These are phyloP conservation scores for Cathartes aura DNA, from an alignment of 2,113 vertebrate species.

Conservation along the genomic window DNA sequence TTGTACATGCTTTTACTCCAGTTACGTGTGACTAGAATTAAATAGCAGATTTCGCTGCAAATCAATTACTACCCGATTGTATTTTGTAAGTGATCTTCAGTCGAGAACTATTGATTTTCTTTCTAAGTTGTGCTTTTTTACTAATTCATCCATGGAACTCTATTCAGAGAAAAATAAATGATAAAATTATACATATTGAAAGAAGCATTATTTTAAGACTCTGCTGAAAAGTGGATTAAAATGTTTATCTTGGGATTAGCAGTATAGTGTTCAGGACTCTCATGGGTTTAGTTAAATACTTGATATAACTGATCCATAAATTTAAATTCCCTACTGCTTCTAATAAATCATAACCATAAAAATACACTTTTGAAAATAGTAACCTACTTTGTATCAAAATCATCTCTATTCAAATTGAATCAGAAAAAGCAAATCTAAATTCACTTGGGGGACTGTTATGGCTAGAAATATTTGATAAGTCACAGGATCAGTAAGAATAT, in stretches of 20 bases:
- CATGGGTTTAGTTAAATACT: constrained; percentile 53
- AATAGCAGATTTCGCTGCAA: constrained; percentile 29
- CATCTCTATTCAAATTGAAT: background rate
- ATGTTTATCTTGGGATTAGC: constrained; percentile 58
- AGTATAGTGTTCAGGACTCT: constrained; percentile 32
- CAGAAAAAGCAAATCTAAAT: constrained; percentile 7
- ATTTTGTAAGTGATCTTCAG: constrained; percentile 23
- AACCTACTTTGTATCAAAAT: constrained; percentile 7
- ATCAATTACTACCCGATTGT: constrained; percentile 34
- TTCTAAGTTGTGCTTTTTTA: constrained; percentile 41
- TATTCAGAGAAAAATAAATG: constrained; percentile 36
- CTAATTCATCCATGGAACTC: constrained; percentile 31
- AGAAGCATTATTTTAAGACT: constrained; percentile 42
- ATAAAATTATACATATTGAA: constrained; percentile 63
- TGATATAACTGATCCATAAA: constrained; percentile 49
- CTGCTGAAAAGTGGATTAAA: constrained; percentile 56
- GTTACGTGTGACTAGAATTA: constrained; percentile 42
- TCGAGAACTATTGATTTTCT: constrained; percentile 46
- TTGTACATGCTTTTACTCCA: constrained; percentile 33
- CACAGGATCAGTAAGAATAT: background rate
- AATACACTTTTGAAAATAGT: constrained; percentile 19
- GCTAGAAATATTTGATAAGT: constrained; percentile 14
- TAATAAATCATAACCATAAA: constrained; percentile 49
- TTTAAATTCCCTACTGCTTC: constrained; percentile 47
- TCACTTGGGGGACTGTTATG: background rate